phyloP scores from a whole-genome alignment of 2,797 vertebrate species.

The Onychomys arenicola region DNA sequence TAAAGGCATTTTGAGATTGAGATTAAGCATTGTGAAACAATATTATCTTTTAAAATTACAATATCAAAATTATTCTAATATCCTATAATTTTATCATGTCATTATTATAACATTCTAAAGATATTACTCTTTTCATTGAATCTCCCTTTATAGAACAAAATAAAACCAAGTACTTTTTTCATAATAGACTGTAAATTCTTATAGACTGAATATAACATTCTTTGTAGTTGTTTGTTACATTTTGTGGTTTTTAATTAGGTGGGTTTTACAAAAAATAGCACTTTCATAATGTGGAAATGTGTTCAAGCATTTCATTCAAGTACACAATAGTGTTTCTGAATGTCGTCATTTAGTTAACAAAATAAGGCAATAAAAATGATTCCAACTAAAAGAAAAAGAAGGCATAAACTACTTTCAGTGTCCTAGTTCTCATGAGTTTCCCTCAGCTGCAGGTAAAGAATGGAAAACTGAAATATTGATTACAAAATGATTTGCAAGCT shows the following conservation, averaged over 20 bases:
- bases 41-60: constrained; percentile 15
- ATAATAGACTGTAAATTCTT: not conserved
- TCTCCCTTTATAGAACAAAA: not conserved
- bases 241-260: not conserved
- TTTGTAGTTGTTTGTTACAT: not conserved
- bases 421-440: not conserved
- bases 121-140: not conserved
- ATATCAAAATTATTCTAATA: not conserved
- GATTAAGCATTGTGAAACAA: not conserved
- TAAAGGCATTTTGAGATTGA: not conserved
- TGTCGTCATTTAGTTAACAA: constrained; percentile 20
- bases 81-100: not conserved
- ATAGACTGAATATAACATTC: not conserved
- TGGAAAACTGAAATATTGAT: constrained; percentile 26
- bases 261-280: constrained; percentile 8
- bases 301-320: constrained; percentile 2
- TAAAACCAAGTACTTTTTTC: not conserved
- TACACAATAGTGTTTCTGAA: not conserved
- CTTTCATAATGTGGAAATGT: not conserved
- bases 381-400: not conserved
- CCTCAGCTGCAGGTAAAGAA: not conserved
- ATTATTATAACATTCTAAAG: not conserved
- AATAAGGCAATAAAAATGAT: not conserved
- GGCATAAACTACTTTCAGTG: not conserved
- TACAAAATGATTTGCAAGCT: constrained; percentile 21